These are phyloP conservation scores for Bombus pascuorum DNA, from an alignment of 1,140 invertebrate species.

Conservation along the genomic window DNA sequence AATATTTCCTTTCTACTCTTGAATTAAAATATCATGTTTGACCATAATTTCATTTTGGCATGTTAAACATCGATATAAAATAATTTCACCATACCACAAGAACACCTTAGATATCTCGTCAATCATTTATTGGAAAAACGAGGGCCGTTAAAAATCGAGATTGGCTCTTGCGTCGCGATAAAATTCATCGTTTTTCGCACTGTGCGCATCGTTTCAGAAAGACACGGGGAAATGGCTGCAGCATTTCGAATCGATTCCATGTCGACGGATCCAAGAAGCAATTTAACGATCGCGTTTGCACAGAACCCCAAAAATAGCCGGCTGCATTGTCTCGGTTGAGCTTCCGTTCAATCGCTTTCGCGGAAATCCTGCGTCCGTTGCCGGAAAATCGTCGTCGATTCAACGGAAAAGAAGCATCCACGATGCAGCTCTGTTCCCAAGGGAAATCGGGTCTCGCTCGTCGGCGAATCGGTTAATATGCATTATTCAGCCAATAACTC, in stretches of 20 bases:
- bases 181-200: not conserved
- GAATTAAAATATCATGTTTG: too few species aligned
- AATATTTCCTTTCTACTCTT: not conserved
- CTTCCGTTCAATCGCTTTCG: conserved; percentile 27
- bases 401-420: not conserved
- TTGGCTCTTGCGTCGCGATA: not conserved
- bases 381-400: conserved; percentile 28
- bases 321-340: conserved; percentile 9
- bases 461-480: conserved; percentile 38
- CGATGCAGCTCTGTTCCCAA: not conserved
- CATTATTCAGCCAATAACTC: conserved; percentile 43
- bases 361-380: conserved; percentile 25
- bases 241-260: not conserved
- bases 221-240: not conserved
- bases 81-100: not conserved
- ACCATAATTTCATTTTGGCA: too few species aligned
- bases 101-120: not conserved
- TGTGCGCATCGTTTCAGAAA: not conserved
- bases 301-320: not conserved
- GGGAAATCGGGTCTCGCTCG: conserved; percentile 20
- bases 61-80: not conserved
- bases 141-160: not conserved
- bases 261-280: not conserved
- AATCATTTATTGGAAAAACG: not conserved
- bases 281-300: conserved; percentile 28